Base-by-base conservation (phyloP, 2,797 vertebrate genomes). In the Gobionotothen gibberifrons region DNA sequence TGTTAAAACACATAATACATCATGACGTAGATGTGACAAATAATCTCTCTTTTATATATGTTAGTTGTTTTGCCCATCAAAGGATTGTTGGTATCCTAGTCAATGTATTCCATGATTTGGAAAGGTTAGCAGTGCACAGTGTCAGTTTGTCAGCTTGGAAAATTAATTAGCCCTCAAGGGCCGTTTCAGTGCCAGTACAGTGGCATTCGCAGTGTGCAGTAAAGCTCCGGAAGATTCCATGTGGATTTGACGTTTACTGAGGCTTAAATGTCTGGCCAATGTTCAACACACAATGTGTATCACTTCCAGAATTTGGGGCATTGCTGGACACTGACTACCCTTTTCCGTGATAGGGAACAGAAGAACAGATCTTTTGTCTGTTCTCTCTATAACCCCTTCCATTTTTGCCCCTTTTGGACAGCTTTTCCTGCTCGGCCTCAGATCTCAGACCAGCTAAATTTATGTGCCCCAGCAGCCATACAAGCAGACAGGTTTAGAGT, bases 91-190 rank as follows among this genome's bases (percentile, higher is more conserved):
- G 36, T 63, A 64, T 48, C 44, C 36, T 9, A 4, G 22, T 82
- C 57, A 51, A 61, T 48, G 68, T 29, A 55, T 79, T 62, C 29
- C 60, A 57, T 63, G 40, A 72, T 78, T 84, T 79, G 58, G 74
- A 85, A 60, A 77, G 71, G 74, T 85, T 86, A 74, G 74, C 2
- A 39, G 63, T 63, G 81, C 78, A 76, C 74, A 68, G 19, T 81
- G 74, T 84, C 62, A 29, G 52, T 84, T 85, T 87, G 79, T 90
- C 82, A 86, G 83, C 85, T 73, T 47, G 63, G 77, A 89, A 83
- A 82, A 72, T 88, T 88, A 91, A 91, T 92, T 84, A 89, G 86
- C 82, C 74, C 91, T 87, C 86, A 3, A 69, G 85, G 87, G 87
- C 76, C 75, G 21, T 79, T 83, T 72, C 57, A 39, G 51, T 79